Evolutionary conservation across 2,888 invertebrate species (phyloP).

Genomic region (Pristionchus exspectatus): DNA sequence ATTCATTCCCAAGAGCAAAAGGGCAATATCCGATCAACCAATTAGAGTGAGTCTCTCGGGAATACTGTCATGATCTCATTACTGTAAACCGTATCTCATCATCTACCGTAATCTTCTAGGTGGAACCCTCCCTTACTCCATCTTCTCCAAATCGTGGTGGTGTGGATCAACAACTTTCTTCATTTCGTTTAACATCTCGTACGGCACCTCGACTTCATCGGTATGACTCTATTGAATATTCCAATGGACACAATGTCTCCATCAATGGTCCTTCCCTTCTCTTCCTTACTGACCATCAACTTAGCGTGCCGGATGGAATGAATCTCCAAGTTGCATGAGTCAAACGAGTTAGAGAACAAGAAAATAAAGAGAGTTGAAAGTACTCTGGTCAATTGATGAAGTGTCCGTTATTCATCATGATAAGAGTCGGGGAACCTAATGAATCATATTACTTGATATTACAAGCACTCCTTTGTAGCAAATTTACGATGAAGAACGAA

Average conservation of each 20-base stretch:
- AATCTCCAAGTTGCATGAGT: neutral
- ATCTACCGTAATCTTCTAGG: neutral
- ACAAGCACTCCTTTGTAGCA: too few species aligned
- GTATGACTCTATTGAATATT: neutral
- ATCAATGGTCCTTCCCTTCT: neutral
- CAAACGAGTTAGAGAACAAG: neutral
- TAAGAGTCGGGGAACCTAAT: neutral
- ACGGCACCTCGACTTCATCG: slow-evolving; percentile 6
- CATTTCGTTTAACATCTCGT: neutral
- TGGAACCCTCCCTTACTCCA: slow-evolving; percentile 21
- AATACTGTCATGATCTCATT: neutral
- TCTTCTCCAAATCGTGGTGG: neutral
- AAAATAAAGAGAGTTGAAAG: neutral
- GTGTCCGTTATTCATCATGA: neutral
- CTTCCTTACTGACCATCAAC: neutral
- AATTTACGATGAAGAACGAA: too few species aligned
- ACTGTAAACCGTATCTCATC: neutral
- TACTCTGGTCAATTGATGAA: neutral
- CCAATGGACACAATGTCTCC: neutral
- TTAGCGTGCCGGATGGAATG: neutral
- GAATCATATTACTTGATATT: neutral
- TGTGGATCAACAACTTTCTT: neutral
- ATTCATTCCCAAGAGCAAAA: slow-evolving; percentile 45
- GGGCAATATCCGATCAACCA: neutral
- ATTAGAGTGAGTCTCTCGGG: slow-evolving; percentile 27